Evolutionary conservation across 2,797 vertebrate genomes (phyloP).

Genomic region (Steatocranus sp.): DNA sequence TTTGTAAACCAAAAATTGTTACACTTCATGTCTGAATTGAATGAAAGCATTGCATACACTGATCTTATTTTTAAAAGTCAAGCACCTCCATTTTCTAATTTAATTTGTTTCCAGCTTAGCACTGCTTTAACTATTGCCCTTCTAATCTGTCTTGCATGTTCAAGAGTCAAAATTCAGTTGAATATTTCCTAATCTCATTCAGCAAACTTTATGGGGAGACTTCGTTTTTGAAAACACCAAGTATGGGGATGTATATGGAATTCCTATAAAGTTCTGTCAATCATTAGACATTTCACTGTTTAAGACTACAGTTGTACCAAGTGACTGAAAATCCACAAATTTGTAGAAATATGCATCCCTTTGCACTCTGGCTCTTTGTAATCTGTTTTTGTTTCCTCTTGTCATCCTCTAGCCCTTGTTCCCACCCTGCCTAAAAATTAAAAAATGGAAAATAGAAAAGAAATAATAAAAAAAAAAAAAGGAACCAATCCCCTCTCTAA

Average conservation of each 20-base stretch:
- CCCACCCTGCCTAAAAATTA: conserved; percentile 58
- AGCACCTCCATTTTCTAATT: conserved; percentile 41
- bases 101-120: conserved; percentile 46
- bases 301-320: conserved; percentile 63
- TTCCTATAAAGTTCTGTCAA: conserved; percentile 46
- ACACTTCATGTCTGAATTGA: conserved; percentile 33
- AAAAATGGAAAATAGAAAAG: conserved; percentile 25
- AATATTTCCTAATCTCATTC: conserved; percentile 51
- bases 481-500: conserved; percentile 38
- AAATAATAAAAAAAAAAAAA: not conserved
- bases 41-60: conserved; percentile 5
- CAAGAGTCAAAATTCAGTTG: conserved; percentile 54
- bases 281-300: conserved; percentile 69
- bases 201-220: conserved; percentile 43
- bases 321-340: conserved; percentile 68
- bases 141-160: conserved; percentile 71
- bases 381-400: conserved; percentile 69
- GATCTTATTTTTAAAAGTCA: conserved; percentile 44
- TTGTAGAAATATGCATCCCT: conserved; percentile 76
- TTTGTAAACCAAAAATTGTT: conserved; percentile 57
- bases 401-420: conserved; percentile 64
- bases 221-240: conserved; percentile 44
- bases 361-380: conserved; percentile 77
- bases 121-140: conserved; percentile 56
- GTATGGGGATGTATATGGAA: conserved; percentile 38